Conservation (phyloP, 2,113 vertebrate species). For the Alligator sinensis region DNA sequence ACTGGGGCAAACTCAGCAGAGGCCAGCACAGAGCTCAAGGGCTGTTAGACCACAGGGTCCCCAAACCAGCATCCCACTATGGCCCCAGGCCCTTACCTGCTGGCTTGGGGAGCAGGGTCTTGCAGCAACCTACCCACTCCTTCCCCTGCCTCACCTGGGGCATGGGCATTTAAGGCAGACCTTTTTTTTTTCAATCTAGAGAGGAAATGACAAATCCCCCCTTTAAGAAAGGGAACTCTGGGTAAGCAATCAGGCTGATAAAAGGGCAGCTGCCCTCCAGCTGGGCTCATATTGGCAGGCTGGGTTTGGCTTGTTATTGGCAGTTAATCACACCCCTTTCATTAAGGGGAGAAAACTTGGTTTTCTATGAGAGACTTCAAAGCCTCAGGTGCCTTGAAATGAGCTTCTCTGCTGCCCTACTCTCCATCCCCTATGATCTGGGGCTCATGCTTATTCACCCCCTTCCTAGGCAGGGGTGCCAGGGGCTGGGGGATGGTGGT, state of each 20-base stretch:
- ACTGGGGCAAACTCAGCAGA: not conserved
- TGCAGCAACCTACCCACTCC: not conserved
- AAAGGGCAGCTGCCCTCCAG: not conserved
- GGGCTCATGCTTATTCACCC: not conserved
- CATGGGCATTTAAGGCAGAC: not conserved
- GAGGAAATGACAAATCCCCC: not conserved
- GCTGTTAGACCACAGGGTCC: not conserved
- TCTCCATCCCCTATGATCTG: not conserved
- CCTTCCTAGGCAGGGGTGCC: not conserved
- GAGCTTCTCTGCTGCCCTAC: not conserved
- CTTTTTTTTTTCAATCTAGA: not conserved
- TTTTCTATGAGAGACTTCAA: not conserved
- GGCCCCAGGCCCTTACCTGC: not conserved
- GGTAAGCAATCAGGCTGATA: not conserved
- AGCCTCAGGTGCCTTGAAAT: not conserved
- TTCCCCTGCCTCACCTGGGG: not conserved
- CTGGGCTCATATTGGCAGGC: not conserved
- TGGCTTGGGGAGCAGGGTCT: not conserved
- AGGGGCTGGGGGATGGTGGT: not conserved
- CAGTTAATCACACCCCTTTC: not conserved
- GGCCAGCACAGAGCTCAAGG: not conserved
- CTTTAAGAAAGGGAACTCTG: not conserved
- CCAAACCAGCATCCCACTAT: not conserved
- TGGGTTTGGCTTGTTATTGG: not conserved
- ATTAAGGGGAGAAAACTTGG: not conserved